Base-by-base conservation (phyloP, 1,140 invertebrate species). In the Rhyzopertha dominica region DNA sequence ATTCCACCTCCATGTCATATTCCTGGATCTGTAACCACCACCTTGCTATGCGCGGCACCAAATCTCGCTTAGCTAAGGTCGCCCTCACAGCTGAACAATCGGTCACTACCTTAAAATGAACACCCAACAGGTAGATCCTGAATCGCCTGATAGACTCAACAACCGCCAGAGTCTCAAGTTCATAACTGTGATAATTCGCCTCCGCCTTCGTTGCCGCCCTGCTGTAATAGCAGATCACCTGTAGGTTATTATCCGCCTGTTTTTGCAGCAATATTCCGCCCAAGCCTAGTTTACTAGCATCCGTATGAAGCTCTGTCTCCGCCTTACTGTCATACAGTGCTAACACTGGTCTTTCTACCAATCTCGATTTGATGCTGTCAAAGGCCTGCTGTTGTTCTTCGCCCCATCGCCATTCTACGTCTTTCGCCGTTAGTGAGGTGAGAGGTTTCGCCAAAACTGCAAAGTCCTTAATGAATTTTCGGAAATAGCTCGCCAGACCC, bases 1-100 rank as follows among this genome's bases (percentile, higher is more conserved):
- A 61, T 25, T 56, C 49, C 1, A 69, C 51, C 1, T 55, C 35
- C 26, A 49, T 66, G 20, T 59, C 23, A 42, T 46, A 68, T 1
- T 61, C 55, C 14, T 58, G 51, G 1, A 70, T 26, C 13, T 55
- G 46, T 5, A 59, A 28, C 56, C 56, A 61, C 65, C 63, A 71
- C n/a, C 67, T 49, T 0, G 56, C 59, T 9, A 69, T 57, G 18
- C 56, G 41, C 2, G 54, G 55, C 2, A 57, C 20, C 0, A 68
- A 13, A 25, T 65, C 61, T 26, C 49, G 42, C 42, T 68, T 68
- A 1, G 34, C 42, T 5, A 62, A 22, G 0, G 62, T 68, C 1
- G 53, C 42, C 5, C 53, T 32, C 9, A 61, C 13, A 5, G 35
- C 35, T 5, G 13, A 19, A 37, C 35, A 62, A 26, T 62, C 54